These are phyloP conservation scores for Cartodere bifasciata DNA, from an alignment of 2,888 invertebrate genomes.

Conservation along the genomic window DNA sequence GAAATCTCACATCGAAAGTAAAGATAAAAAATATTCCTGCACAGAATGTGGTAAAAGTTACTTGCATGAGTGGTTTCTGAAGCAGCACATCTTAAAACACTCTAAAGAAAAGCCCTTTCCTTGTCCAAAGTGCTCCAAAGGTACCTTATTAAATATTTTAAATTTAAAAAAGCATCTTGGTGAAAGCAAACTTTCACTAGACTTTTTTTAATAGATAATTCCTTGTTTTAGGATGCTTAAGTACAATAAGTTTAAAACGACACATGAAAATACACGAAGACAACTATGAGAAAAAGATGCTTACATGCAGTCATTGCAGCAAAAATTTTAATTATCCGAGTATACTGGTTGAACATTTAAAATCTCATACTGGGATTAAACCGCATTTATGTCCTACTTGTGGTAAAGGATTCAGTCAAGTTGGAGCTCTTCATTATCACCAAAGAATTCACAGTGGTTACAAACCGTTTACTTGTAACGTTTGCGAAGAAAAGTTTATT, in stretches of 20 bases:
- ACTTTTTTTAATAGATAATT: no score
- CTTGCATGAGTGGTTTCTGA: constrained; percentile 24
- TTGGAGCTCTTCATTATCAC: constrained; percentile 26
- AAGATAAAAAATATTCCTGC: constrained; percentile 20
- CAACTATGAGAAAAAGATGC: constrained; percentile 25
- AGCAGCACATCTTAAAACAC: constrained; percentile 28
- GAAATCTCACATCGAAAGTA: constrained; percentile 18
- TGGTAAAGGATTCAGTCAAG: constrained; percentile 31
- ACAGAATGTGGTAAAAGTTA: constrained; percentile 24
- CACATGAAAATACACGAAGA: constrained; percentile 29
- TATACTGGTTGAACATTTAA: constrained; percentile 30
- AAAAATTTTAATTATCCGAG: constrained; percentile 28
- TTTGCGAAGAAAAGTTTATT: constrained; percentile 21
- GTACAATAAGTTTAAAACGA: constrained; percentile 27
- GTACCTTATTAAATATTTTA: constrained; percentile 13
- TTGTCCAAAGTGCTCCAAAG: constrained; percentile 27
- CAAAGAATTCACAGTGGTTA: constrained; percentile 27
- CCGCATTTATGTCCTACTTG: constrained; percentile 27
- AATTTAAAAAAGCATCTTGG: not conserved
- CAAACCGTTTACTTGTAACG: constrained; percentile 22
- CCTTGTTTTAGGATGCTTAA: constrained; percentile 25
- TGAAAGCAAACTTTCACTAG: not conserved
- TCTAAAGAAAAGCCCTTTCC: constrained; percentile 27
- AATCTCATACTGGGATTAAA: constrained; percentile 31
- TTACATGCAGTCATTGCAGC: constrained; percentile 25